Conservation (phyloP, 2,797 vertebrate genomes). For the Thunnus albacares region DNA sequence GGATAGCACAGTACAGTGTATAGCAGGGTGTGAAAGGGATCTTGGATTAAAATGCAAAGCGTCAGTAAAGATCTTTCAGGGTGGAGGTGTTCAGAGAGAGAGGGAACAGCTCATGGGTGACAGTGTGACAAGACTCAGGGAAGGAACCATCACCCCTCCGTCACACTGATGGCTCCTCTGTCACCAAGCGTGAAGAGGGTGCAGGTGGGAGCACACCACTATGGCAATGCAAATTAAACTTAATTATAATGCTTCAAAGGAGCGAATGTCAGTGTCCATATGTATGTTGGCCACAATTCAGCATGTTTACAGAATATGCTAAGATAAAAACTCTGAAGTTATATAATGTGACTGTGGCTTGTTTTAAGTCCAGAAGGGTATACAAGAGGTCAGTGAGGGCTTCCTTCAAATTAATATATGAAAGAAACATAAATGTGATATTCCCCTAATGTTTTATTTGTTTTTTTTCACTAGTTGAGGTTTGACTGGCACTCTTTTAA, state of each 20-base stretch:
- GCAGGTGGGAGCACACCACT: constrained; percentile 34
- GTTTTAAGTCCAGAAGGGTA: not conserved
- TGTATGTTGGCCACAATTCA: constrained; percentile 3
- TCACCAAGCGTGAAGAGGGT: constrained; percentile 45
- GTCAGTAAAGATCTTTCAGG: constrained; percentile 53
- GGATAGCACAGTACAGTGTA: not conserved
- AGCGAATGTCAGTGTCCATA: constrained; percentile 9
- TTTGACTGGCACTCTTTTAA: too few species aligned
- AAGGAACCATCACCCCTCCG: constrained; percentile 58
- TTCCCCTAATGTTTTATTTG: too few species aligned
- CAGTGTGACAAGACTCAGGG: constrained; percentile 68
- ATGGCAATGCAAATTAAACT: constrained; percentile 55
- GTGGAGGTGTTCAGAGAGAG: constrained; percentile 64
- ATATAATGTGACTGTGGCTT: not conserved
- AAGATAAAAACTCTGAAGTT: not conserved
- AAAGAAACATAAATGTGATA: too few species aligned
- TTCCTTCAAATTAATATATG: not conserved
- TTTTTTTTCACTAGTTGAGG: too few species aligned
- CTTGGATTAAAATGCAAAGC: constrained; percentile 65
- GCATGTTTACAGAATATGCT: constrained; percentile 8
- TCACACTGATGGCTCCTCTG: constrained; percentile 66
- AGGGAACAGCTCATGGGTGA: constrained; percentile 71
- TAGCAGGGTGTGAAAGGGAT: constrained; percentile 20
- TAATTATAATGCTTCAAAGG: constrained; percentile 45
- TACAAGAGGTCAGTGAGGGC: not conserved